Conservation (phyloP, 30 jellyfish, hydroid and myxozoan genomes). For the Nemopilema nomurai region DNA sequence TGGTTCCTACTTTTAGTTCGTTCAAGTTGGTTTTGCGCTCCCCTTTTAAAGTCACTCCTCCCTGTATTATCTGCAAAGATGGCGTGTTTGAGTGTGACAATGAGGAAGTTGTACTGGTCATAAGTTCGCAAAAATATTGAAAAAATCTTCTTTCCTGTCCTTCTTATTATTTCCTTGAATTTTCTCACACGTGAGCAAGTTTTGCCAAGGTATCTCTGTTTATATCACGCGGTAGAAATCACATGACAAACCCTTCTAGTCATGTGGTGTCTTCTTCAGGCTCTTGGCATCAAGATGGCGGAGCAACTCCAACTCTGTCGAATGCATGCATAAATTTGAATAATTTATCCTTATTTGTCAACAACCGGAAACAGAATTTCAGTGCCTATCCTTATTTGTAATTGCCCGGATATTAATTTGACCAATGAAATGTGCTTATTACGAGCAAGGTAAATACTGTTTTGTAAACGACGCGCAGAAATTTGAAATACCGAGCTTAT, state of each 20-base stretch:
- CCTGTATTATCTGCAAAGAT: conserved; percentile 43
- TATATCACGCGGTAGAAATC: conserved; percentile 85
- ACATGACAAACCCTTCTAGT: conserved; percentile 82
- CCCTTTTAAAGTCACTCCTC: conserved; percentile 29
- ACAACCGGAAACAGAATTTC: background rate
- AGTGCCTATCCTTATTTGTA: background rate
- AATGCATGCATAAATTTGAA: conserved; percentile 38
- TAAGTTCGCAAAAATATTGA: conserved; percentile 25
- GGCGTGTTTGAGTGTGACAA: conserved; percentile 68
- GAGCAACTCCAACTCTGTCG: conserved; percentile 20
- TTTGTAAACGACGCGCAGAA: too few species aligned
- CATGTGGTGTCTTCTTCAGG: conserved; percentile 77
- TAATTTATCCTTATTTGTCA: conserved; percentile 11
- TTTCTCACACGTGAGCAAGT: conserved; percentile 58
- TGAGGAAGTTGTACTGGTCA: conserved; percentile 67
- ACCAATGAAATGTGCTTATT: background rate
- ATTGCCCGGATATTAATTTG: background rate
- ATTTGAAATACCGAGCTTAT: too few species aligned
- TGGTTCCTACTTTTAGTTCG: conserved; percentile 40
- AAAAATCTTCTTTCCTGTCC: background rate
- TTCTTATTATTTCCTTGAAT: conserved; percentile 15
- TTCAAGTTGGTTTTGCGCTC: conserved; percentile 28
- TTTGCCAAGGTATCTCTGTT: conserved; percentile 45
- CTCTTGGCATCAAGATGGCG: conserved; percentile 49
- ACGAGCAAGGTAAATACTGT: background rate